Evolutionary conservation across 1,140 invertebrate genomes (phyloP).

Genomic region (Acromyrmex charruanus): DNA sequence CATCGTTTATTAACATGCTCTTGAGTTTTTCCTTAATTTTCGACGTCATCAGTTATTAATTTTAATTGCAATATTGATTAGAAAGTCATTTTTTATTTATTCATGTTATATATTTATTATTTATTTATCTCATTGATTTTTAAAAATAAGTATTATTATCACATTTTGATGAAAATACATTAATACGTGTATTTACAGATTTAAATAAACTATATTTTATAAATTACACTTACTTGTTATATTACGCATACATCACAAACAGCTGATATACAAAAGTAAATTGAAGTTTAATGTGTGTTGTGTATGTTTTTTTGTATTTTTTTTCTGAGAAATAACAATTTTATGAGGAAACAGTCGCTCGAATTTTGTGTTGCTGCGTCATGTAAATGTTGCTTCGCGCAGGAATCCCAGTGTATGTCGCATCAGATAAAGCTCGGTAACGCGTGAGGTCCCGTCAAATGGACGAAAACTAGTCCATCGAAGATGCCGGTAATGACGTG

Average conservation of each 20-base stretch:
- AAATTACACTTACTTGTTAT: neutral
- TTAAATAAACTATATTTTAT: neutral
- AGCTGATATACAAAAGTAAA: neutral
- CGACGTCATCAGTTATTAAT: neutral
- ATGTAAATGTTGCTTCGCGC: neutral
- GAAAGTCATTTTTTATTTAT: neutral
- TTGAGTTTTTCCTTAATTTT: neutral
- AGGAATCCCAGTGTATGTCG: constrained; percentile 3
- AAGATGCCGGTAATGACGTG: constrained; percentile 53
- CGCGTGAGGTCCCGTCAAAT: constrained; percentile 61
- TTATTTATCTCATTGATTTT: neutral
- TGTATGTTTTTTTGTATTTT: too few relatives aligned
- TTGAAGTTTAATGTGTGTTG: neutral
- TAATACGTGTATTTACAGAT: neutral
- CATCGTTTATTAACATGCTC: neutral
- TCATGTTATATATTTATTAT: neutral
- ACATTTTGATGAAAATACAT: neutral
- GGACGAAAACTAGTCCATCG: constrained; percentile 62
- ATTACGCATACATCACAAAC: neutral
- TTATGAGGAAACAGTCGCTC: neutral
- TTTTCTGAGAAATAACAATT: neutral
- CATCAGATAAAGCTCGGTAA: constrained; percentile 64
- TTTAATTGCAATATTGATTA: neutral
- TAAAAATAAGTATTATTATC: too few relatives aligned
- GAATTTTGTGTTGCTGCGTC: neutral